Conservation (phyloP, 2,113 vertebrate genomes). For the Passer montanus region DNA sequence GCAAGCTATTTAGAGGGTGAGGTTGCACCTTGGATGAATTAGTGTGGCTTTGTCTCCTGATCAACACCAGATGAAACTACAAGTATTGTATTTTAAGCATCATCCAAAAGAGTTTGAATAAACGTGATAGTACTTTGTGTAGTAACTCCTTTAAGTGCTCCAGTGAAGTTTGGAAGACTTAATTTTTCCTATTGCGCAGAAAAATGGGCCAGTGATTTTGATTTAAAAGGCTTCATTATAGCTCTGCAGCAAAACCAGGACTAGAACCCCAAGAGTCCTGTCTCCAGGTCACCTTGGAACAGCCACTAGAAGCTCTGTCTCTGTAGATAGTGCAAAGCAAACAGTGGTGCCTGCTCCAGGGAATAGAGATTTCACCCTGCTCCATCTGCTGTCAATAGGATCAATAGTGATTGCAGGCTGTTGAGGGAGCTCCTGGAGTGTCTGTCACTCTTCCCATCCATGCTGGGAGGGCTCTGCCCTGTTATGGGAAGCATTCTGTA, state of each 20-base stretch:
- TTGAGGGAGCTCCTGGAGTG: neutral
- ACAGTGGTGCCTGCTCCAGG: neutral
- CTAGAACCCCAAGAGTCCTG: neutral
- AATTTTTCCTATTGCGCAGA: neutral
- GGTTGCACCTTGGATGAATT: constrained; percentile 18
- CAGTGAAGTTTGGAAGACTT: neutral
- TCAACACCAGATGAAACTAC: constrained; percentile 18
- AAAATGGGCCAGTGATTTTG: constrained; percentile 23
- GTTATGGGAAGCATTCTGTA: neutral
- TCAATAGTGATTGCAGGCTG: neutral
- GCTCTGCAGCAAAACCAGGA: constrained; percentile 33
- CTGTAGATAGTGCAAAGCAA: neutral
- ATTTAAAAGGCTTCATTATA: constrained; percentile 44
- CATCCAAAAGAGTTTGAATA: neutral
- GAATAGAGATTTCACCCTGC: neutral
- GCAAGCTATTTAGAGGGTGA: neutral
- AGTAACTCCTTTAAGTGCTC: neutral
- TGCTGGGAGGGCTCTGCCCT: neutral
- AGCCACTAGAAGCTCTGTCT: neutral
- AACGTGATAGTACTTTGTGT: neutral
- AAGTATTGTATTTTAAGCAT: neutral
- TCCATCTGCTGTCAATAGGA: accelerated
- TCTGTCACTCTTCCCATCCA: accelerated
- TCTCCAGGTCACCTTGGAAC: constrained; percentile 47
- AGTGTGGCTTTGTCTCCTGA: neutral